Evolutionary conservation across 2,113 vertebrate genomes (phyloP).

Genomic region (Dryoscopus gambensis): DNA sequence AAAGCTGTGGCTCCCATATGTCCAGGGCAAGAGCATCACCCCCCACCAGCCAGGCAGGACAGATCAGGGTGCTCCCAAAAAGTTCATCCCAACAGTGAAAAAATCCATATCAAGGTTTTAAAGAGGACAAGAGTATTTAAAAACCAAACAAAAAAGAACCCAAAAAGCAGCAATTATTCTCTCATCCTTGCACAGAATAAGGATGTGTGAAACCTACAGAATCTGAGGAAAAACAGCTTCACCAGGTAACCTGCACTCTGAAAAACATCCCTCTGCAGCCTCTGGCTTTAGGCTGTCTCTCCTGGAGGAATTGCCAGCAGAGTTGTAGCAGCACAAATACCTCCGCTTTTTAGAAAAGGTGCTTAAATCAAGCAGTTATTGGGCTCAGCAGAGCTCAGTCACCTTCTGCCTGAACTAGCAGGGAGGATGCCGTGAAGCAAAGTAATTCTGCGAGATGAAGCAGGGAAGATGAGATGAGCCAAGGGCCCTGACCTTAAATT

Average conservation of each 20-base stretch:
- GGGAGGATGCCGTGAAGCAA: neutral
- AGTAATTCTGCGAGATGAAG: neutral
- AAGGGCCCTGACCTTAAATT: neutral
- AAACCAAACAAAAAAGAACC: neutral
- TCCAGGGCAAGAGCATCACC: neutral
- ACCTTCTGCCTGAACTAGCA: neutral
- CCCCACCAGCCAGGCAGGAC: neutral
- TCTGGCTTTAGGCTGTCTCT: neutral
- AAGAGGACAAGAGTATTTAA: neutral
- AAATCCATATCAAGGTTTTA: neutral
- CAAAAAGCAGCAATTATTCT: neutral
- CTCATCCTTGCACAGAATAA: accelerated
- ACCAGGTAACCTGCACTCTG: neutral
- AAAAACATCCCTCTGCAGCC: neutral
- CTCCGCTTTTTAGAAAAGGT: neutral
- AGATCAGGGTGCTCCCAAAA: neutral
- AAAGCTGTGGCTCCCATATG: neutral
- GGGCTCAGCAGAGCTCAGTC: neutral
- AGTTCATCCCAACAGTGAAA: neutral
- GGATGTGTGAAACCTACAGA: neutral
- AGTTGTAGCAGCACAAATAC: neutral
- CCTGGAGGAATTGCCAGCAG: neutral
- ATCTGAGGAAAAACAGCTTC: neutral
- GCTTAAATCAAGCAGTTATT: neutral
- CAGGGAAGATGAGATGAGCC: neutral